Base-by-base conservation (phyloP, 2,888 invertebrate genomes). In the Pseudeuparius sepicola region DNA sequence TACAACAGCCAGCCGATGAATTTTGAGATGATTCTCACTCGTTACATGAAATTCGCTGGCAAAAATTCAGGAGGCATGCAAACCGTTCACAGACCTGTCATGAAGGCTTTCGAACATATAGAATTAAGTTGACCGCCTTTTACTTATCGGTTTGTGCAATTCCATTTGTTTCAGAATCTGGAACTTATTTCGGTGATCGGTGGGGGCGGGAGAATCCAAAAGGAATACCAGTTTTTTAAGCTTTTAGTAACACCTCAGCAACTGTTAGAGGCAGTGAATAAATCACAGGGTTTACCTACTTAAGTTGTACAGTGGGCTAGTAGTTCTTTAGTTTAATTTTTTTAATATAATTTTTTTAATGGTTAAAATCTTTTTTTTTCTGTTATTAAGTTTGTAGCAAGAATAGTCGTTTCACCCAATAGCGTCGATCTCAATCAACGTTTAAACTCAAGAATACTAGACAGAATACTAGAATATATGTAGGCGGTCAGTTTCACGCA, bases 1-100 rank as follows among this genome's bases (percentile, higher is more conserved):
- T 88, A 86, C 53, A 87, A 92, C 48, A 78, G 78, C 1, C 87
- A 90, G 54, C 87, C 90, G 0, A 82, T 92, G 64, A 94, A 92
- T 65, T 94, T 93, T 58, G 90, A 92, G 67, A 89, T 92, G 70
- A 75, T 93, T 26, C 73, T 79, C 36, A 72, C 76, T 40, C 75
- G 90, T 47, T 92, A 87, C 57, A 67, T 72, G 40, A 88, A 88
- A 64, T 93, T 90, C 64, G 77, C 77, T 0, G 76, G 74, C 53
- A 66, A 75, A 1, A 71, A 74, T 56, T 75, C 82, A 1, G n/a
- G n/a, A n/a, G 72, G 78, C 0, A 67, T 79, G 54, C 81, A 86
- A 52, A 71, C 73, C 2, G 79, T 82, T 1, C 83, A 86, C 6
- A 71, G 82, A 14, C 71, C 85, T 3, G 82, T 89, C 2, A 65